These are phyloP conservation scores for Microplitis deprimator DNA, from an alignment of 2,888 invertebrate genomes.

Conservation along the genomic window DNA sequence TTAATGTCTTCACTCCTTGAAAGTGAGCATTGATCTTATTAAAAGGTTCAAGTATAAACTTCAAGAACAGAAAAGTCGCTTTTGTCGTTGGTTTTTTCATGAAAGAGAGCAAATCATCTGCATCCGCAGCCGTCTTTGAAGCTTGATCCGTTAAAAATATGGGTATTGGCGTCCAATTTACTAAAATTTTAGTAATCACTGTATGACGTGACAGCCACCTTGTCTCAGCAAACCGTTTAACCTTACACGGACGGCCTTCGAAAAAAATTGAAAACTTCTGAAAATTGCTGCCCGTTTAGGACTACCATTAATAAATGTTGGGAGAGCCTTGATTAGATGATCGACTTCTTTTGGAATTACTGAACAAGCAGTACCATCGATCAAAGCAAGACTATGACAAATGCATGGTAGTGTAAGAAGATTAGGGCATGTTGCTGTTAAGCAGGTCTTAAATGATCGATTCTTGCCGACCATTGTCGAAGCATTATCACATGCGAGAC, in stretches of 20 bases:
- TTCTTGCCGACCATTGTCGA: slow-evolving; percentile 47
- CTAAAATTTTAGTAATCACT: slow-evolving; percentile 19
- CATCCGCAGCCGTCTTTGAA: not conserved
- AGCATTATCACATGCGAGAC: slow-evolving; percentile 45
- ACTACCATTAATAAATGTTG: slow-evolving; percentile 20
- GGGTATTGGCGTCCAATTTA: slow-evolving; percentile 1
- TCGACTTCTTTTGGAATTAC: slow-evolving; percentile 39
- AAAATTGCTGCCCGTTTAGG: slow-evolving; percentile 30
- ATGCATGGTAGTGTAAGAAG: slow-evolving; percentile 38
- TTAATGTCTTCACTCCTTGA: slow-evolving; percentile 39
- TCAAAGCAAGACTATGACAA: slow-evolving; percentile 46
- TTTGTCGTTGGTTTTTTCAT: slow-evolving; percentile 28
- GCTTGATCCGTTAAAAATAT: not conserved
- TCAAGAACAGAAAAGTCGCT: slow-evolving; percentile 42
- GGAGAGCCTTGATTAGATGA: slow-evolving; percentile 20
- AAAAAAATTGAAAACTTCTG: slow-evolving; percentile 5
- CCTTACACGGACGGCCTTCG: slow-evolving; percentile 18
- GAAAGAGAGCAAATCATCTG: not conserved
- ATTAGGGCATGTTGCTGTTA: slow-evolving; percentile 20
- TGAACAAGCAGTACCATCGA: slow-evolving; percentile 39
- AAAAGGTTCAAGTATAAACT: slow-evolving; percentile 42
- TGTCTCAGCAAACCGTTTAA: slow-evolving; percentile 37
- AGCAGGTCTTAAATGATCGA: slow-evolving; percentile 43
- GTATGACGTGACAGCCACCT: slow-evolving; percentile 43
- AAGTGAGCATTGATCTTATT: slow-evolving; percentile 45